Base-by-base conservation (phyloP, 1,140 invertebrate genomes). In the Drosophila equinoxialis region DNA sequence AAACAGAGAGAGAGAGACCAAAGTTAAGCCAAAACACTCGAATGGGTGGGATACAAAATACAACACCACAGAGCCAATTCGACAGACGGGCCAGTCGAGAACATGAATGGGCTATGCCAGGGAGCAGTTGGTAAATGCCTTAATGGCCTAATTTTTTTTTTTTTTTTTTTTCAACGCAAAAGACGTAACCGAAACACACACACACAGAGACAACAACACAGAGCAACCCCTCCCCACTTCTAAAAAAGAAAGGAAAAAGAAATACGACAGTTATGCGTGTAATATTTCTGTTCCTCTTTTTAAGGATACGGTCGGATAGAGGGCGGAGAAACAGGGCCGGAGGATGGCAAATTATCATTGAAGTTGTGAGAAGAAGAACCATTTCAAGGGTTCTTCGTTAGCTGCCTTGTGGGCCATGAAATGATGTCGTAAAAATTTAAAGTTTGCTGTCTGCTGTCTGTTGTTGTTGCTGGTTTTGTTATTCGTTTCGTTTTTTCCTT, bases 381-480 rank as follows among this genome's bases (percentile, higher is more conserved):
- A 68, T 78, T 78, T 55, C 45, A 87, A 87, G 83, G 83, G 83
- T 87, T 87, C 84, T 68, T 51, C 33, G 45, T 45, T 30, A 41
- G 26, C 48, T 65, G 75, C 59, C 84, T 87, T 86, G 83, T 89
- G 83, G 84, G 73, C 83, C 83, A 89, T 87, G 84, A 87, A 87
- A 89, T 89, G 85, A 89, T 84, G 81, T 87, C 84, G 85, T 87
- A 87, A 87, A 87, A 84, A 90, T 87, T 87, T 87, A 84, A 87
- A 87, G 84, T 87, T 87, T 89, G 79, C 70, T 81, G 68, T 68
- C 79, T 77, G 77, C 48, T 20, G 0, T 30, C 70, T 68, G 65
- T 68, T 69, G 48, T 65, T 68, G 65, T 48, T 17, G 45, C n/a
- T 45, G 41, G 14, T 87, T 68, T 69, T 81, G 68, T 65, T 72